Evolutionary conservation across 2,888 invertebrate genomes (phyloP).

Genomic region (Dynastes maya): DNA sequence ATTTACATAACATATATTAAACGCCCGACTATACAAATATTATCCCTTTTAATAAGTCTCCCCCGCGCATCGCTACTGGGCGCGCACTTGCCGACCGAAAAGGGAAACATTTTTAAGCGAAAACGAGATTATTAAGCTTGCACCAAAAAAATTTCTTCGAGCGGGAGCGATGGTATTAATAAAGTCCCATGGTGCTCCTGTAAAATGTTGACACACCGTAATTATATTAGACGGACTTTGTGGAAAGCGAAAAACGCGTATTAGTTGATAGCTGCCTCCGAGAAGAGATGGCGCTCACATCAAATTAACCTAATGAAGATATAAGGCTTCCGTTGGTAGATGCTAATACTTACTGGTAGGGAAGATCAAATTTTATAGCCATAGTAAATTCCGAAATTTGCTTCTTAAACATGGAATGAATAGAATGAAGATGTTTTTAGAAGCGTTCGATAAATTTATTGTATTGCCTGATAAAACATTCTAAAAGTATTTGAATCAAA

Average conservation of each 20-base stretch:
- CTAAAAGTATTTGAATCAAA: too few species aligned
- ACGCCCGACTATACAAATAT: slow-evolving; percentile 41
- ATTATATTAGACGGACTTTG: slow-evolving; percentile 21
- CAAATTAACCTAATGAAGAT: too few species aligned
- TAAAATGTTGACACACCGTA: slow-evolving; percentile 38
- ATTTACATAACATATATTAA: slow-evolving; percentile 47
- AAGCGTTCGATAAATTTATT: too few species aligned
- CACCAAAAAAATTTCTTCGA: slow-evolving; percentile 30
- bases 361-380: too few species aligned
- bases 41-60: slow-evolving; percentile 40
- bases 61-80: neutral
- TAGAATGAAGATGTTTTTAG: too few species aligned
- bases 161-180: slow-evolving; percentile 8
- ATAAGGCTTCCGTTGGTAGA: too few species aligned
- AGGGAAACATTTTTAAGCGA: slow-evolving; percentile 10
- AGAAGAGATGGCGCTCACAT: neutral
- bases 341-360: too few species aligned
- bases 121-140: slow-evolving; percentile 15
- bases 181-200: slow-evolving; percentile 8
- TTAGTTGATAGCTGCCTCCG: neutral
- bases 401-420: too few species aligned
- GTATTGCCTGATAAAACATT: too few species aligned
- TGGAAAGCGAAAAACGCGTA: neutral
- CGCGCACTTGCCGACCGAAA: slow-evolving; percentile 2
- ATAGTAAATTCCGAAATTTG: too few species aligned